Conservation (phyloP, 2,888 invertebrate species). For the Argyra leucocephala region DNA sequence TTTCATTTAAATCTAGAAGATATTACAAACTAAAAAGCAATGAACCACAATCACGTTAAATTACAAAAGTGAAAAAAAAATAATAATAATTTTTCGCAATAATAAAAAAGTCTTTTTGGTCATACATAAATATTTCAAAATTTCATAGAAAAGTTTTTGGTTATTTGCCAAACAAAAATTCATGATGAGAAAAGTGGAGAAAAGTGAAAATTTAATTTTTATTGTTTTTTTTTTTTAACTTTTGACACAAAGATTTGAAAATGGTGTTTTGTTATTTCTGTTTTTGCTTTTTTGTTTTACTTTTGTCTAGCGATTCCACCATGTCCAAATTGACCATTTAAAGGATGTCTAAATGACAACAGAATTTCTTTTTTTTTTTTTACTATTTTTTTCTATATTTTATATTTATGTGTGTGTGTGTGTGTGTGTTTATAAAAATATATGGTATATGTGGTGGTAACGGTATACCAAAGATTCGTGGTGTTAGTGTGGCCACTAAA, state of each 20-base stretch:
- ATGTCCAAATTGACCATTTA: not conserved
- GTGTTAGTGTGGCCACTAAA: conserved; percentile 25
- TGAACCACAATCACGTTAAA: no score
- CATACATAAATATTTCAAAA: no score
- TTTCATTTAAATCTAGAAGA: no score
- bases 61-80: no score
- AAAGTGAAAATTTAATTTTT: no score
- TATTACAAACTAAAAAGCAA: no score
- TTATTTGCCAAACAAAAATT: not conserved
- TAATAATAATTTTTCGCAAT: no score
- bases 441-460: not conserved
- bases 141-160: not conserved
- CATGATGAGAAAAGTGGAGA: no score
- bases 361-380: not conserved
- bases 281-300: not conserved
- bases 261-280: not conserved
- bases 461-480: conserved; percentile 14
- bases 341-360: not conserved
- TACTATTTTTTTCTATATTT: not conserved
- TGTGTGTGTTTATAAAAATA: not conserved
- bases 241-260: no score
- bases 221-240: no score
- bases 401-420: no score
- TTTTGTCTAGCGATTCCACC: not conserved
- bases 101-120: no score